Evolutionary conservation across 2,888 invertebrate species (phyloP), one percentile per base, ranked within the genome.

Genomic region (Ptycholaimellus sp.): DNA sequence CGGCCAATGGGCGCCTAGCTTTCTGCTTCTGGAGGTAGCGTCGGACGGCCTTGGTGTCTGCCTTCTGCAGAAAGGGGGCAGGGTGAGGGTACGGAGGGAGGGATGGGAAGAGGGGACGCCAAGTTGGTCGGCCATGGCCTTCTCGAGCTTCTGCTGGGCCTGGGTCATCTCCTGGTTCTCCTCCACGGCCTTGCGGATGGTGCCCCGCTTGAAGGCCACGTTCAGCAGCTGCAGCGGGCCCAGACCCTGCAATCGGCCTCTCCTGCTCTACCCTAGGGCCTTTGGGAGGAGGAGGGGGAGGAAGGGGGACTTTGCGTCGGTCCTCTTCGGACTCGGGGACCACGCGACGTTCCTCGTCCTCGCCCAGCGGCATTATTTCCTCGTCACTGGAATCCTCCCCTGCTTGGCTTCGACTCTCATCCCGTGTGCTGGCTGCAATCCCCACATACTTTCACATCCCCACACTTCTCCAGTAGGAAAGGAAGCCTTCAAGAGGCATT

Each of bases 201-300:
- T 48, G 7, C 49, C 73, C 54, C 73, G 74, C 70, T 74, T 76
- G 68, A 77, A 66, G 49, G 72, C 72, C 56, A 72, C 70, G 59
- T 72, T 71, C 67, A 78, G 68, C 60, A 78, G 68, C 76, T 78
- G 51, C 17, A 59, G 37, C 9, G 59, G 59, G 28, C 55, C 53
- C 14, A 51, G 43, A 31, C 49, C 43, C 25, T 42, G 42, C 16
- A 45, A 45, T 17, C 44, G 44, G 13, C 44, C 45, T 21, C 41
- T 42, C 1, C 46, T 48, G 3, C 34, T 30, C 6, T 7, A 6
- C 11, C 7, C 11, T 6, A 23, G 23, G 23, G 23, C 6, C 7
- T 23, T 23, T 11, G 11, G 23, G 11, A 23, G 6, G 6, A 11
- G 11, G 11, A 23, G 23, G 6, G 6, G 11, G 7, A 23, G 23